Base-by-base conservation (phyloP, 2,113 vertebrate genomes). In the Mormoops blainvillei region DNA sequence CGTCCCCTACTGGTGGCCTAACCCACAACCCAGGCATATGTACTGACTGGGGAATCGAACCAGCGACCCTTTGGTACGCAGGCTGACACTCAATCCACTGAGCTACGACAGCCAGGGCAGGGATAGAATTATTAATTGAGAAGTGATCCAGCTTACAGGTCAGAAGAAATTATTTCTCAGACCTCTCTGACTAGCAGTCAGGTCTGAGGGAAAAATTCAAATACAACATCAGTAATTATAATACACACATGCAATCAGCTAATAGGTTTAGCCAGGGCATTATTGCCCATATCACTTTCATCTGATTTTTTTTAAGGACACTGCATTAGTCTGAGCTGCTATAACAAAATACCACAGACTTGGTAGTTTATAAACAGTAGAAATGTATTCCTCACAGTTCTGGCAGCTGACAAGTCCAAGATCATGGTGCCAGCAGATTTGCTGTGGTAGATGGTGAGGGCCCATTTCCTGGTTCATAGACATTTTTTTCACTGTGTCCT, bases 131-230 rank as follows among this genome's bases (percentile, higher is more conserved):
- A 93, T 93, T 95, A 38, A 45, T 94, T 89, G 87, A 81, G 68
- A 93, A 96, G 86, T 90, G 87, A 95, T 83, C n/a, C 80, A 85
- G 65, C 18, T 96, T 97, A 61, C 76, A 76, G 45, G 54, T 94
- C 65, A 82, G 70, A 94, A 96, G 36, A 95, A 97, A 96, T 80
- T 77, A 50, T 80, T 97, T 91, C 22, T 71, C 43, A 83, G 58
- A 58, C 58, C 33, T 89, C 63, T 94, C 90, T 85, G 68, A 68
- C 16, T 65, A 71, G 20, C 12, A 84, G 22, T 95, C 18, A 54
- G 26, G 31, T 36, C 81, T 52, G 93, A 43, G 31, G 91, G 52
- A 63, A 90, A 82, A 93, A 77, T 26, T 52, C 74, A 89, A 86
- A 58, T 33, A 48, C 19, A 82, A 68, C 94, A 92, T 90, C 61